Percentiles rank a stretch among this genome's conserved stretches.
Conservation (phyloP, 30 jellyfish, hydroid and myxozoan genomes). For the Calvadosia cruxmelitensis region DNA sequence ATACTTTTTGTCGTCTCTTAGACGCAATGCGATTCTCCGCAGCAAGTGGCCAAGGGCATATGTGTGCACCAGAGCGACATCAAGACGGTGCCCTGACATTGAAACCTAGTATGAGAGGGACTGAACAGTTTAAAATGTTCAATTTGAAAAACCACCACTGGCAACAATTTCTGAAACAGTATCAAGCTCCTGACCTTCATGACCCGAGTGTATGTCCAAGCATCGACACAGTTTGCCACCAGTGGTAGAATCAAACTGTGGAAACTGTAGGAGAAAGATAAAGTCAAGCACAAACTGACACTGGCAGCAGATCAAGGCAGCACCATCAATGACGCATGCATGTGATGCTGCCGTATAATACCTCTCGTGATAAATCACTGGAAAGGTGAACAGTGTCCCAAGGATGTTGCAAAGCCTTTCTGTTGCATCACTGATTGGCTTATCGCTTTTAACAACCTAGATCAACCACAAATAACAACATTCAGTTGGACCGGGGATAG, state of each 20-base stretch:
- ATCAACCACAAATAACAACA: neutral
- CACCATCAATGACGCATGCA: neutral
- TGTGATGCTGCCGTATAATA: neutral
- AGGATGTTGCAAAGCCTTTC: neutral
- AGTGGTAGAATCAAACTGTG: neutral
- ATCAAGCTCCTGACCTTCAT: no score
- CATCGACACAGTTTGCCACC: neutral
- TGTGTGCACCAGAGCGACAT: neutral
- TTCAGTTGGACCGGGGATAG: no score
- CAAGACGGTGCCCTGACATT: neutral
- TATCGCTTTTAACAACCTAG: neutral
- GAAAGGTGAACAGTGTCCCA: neutral
- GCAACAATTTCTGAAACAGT: no score
- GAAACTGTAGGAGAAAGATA: no score
- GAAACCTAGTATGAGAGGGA: neutral
- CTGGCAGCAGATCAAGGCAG: no score
- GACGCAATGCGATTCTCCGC: neutral
- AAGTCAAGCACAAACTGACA: no score
- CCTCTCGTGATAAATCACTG: neutral
- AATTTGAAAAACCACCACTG: neutral
- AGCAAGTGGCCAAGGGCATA: neutral
- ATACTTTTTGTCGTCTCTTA: neutral
- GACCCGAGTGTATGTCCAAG: neutral
- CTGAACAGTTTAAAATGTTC: no score
- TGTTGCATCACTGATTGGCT: neutral